These are phyloP conservation scores for Dendrocincla fuliginosa DNA, from an alignment of 2,797 vertebrate genomes.

Conservation along the genomic window DNA sequence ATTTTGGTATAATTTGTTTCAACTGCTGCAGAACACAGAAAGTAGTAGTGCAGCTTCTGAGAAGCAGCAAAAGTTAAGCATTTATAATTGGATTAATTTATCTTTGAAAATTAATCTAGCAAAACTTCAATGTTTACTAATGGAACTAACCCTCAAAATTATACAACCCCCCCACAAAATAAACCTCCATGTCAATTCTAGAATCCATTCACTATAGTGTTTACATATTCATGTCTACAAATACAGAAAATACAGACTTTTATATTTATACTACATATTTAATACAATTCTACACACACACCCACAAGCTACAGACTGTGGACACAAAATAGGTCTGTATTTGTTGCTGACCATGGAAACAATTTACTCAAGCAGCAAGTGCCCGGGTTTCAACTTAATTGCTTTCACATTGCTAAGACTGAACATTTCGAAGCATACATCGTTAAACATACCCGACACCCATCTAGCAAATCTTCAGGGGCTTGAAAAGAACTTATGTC, in stretches of 20 bases:
- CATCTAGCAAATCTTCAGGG: constrained; percentile 91
- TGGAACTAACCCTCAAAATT: rapidly evolving
- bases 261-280: background rate
- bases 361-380: background rate
- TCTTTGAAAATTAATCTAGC: background rate
- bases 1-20: background rate
- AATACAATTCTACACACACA: background rate
- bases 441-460: constrained; percentile 86
- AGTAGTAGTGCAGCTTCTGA: background rate
- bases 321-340: background rate
- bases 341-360: background rate
- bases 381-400: background rate
- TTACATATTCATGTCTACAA: background rate
- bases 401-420: background rate
- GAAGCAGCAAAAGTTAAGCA: background rate
- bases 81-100: background rate
- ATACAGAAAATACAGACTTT: background rate
- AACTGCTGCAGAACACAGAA: background rate
- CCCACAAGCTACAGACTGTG: background rate
- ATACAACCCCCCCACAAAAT: rapidly evolving
- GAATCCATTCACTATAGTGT: background rate
- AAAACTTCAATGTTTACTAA: background rate
- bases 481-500: constrained; percentile 85
- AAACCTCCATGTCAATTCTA: background rate
- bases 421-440: background rate